These are phyloP conservation scores for Seira ritae DNA, from an alignment of 2,888 invertebrate species.

Conservation along the genomic window DNA sequence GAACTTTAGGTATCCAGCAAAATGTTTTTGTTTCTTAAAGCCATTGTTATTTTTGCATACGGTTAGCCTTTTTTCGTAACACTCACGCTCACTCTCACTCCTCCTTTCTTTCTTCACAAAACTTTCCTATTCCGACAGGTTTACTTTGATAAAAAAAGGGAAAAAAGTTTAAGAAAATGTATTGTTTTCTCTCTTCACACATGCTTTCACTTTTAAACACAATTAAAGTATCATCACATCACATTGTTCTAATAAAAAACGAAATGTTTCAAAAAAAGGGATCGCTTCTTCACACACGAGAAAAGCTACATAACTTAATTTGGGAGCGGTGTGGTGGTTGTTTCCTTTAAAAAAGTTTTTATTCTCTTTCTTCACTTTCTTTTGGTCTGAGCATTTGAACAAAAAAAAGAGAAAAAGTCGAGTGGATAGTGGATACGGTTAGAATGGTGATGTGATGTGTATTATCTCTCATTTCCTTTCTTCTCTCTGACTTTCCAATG, in stretches of 20 bases:
- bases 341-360: not conserved
- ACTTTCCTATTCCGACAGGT: no score
- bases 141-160: not conserved
- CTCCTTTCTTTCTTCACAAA: not conserved
- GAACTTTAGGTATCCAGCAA: slow-evolving; percentile 1
- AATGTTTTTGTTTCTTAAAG: slow-evolving; percentile 17
- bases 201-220: slow-evolving; percentile 21
- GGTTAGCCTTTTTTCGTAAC: not conserved
- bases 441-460: not conserved
- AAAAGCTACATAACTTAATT: slow-evolving; percentile 18
- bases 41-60: slow-evolving; percentile 17
- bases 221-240: slow-evolving; percentile 23
- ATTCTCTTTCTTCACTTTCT: not conserved
- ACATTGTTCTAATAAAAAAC: slow-evolving; percentile 7
- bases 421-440: not conserved
- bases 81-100: no score
- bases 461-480: not conserved
- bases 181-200: slow-evolving; percentile 23
- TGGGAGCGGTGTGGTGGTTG: slow-evolving; percentile 1
- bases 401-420: not conserved
- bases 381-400: no score
- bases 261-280: slow-evolving; percentile 10
- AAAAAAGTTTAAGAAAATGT: not conserved
- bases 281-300: not conserved
- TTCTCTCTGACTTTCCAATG: slow-evolving; percentile 42